Evolutionary conservation across 2,797 vertebrate genomes (phyloP).

Genomic region (Florisuga fusca): DNA sequence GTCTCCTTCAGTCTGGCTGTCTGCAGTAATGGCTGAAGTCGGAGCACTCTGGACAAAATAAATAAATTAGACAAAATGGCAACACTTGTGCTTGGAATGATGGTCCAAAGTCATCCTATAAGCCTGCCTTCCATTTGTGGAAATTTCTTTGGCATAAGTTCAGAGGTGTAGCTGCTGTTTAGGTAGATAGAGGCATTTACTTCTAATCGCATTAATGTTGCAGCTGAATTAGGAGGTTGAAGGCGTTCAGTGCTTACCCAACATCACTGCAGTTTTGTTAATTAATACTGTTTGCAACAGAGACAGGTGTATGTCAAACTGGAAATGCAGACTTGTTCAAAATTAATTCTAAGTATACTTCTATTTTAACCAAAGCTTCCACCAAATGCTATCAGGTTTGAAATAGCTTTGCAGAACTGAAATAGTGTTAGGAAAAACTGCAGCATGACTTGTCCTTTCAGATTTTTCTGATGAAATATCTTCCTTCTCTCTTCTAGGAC

Average conservation of each 20-base stretch:
- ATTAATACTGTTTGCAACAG: slow-evolving; percentile 29
- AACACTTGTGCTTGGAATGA: background rate
- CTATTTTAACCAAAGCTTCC: background rate
- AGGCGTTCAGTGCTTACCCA: slow-evolving; percentile 16
- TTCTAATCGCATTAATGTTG: slow-evolving; percentile 46
- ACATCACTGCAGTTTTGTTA: background rate
- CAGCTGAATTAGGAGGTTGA: slow-evolving; percentile 31
- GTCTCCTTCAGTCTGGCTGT: rapidly evolving
- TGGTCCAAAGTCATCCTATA: background rate
- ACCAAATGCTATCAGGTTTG: background rate
- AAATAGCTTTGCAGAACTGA: background rate
- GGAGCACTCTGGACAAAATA: background rate
- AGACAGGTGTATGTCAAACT: slow-evolving; percentile 2
- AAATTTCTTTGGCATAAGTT: background rate
- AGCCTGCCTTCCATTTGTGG: background rate
- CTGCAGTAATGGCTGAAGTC: background rate
- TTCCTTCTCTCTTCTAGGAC: slow-evolving; percentile 83
- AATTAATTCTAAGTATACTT: background rate
- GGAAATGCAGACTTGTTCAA: background rate
- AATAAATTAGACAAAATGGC: background rate
- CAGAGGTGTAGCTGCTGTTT: slow-evolving; percentile 39
- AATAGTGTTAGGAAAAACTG: rapidly evolving
- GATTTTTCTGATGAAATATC: slow-evolving; percentile 39
- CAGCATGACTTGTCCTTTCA: background rate
- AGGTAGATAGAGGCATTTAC: slow-evolving; percentile 36